phyloP scores from a whole-genome alignment of 2,113 vertebrate genomes.

The Hiodon tergisus region DNA sequence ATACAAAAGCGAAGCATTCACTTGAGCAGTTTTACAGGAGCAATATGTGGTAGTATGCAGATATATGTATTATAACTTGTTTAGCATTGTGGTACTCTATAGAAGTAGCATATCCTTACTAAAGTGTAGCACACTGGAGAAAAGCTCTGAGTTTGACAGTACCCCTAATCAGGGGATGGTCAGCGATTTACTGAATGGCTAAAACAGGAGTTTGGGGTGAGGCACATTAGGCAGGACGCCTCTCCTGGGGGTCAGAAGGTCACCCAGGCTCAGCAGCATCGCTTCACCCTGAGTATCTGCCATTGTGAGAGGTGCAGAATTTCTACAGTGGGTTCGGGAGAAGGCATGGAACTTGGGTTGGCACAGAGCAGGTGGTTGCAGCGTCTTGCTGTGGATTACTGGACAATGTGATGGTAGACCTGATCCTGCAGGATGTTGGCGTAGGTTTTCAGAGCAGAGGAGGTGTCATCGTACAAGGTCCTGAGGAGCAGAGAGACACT shows the following conservation, averaged over 20 bases:
- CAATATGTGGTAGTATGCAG: too few relatives aligned
- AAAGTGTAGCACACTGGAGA: too few relatives aligned
- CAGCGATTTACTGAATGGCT: too few relatives aligned
- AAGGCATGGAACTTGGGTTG: conserved; percentile 1
- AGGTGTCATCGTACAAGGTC: conserved; percentile 50
- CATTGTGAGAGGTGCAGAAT: not conserved
- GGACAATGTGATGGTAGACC: conserved; percentile 50
- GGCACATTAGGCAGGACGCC: not conserved
- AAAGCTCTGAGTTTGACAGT: too few relatives aligned
- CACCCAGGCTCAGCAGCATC: not conserved
- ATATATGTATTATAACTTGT: too few relatives aligned
- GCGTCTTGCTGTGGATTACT: conserved; percentile 29
- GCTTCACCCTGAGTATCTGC: not conserved
- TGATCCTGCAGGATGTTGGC: conserved; percentile 51
- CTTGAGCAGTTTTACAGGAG: too few relatives aligned
- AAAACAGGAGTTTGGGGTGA: not conserved
- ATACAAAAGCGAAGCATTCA: too few relatives aligned
- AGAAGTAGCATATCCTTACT: too few relatives aligned
- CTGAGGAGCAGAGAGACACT: conserved; percentile 35
- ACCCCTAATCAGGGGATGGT: too few relatives aligned
- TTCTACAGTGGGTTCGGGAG: not conserved
- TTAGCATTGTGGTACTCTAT: too few relatives aligned
- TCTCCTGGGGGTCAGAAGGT: not conserved
- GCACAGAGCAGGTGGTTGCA: not conserved
- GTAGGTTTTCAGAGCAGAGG: conserved; percentile 48